phyloP scores from a whole-genome alignment of 2,888 invertebrate species.

The Drosophila pseudotakahashii region DNA sequence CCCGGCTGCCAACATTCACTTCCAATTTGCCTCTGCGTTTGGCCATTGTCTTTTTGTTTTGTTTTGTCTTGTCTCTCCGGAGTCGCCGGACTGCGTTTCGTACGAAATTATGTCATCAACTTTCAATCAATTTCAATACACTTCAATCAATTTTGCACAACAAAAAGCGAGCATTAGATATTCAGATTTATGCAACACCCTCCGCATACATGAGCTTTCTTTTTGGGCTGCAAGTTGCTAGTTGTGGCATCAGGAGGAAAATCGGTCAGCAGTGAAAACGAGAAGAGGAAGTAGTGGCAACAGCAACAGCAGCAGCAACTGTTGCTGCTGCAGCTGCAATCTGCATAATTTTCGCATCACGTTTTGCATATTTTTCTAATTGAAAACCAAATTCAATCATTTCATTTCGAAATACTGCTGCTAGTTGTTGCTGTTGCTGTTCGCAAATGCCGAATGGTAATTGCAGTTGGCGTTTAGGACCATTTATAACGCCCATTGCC shows the following conservation, averaged over 20 bases:
- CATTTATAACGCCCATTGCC: conserved; percentile 47
- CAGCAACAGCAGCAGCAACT: conserved; percentile 9
- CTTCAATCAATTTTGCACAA: conserved; percentile 65
- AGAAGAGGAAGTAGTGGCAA: conserved; percentile 25
- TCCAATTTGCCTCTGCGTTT: conserved; percentile 43
- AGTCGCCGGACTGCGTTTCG: conserved; percentile 14
- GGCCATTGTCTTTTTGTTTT: conserved; percentile 33
- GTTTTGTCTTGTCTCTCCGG: conserved; percentile 1
- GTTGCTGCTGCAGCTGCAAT: conserved; percentile 38
- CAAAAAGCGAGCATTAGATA: conserved; percentile 58
- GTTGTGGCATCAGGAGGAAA: conserved; percentile 1
- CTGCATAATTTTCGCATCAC: conserved; percentile 53
- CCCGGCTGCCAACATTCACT: conserved; percentile 44
- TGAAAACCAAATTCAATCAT: conserved; percentile 51
- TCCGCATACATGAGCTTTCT: conserved; percentile 39
- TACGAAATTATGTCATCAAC: conserved; percentile 63
- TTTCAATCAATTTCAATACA: conserved; percentile 64
- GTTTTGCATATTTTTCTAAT: conserved; percentile 54
- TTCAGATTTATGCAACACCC: conserved; percentile 65
- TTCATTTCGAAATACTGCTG: conserved; percentile 45
- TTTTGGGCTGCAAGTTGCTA: conserved; percentile 30
- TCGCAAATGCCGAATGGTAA: conserved; percentile 36
- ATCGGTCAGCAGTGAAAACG: conserved; percentile 42
- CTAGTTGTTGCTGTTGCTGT: background rate
- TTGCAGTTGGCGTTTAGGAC: conserved; percentile 48